Conservation (phyloP, 2,888 invertebrate genomes). For the Sceliomorpha sp. region DNA sequence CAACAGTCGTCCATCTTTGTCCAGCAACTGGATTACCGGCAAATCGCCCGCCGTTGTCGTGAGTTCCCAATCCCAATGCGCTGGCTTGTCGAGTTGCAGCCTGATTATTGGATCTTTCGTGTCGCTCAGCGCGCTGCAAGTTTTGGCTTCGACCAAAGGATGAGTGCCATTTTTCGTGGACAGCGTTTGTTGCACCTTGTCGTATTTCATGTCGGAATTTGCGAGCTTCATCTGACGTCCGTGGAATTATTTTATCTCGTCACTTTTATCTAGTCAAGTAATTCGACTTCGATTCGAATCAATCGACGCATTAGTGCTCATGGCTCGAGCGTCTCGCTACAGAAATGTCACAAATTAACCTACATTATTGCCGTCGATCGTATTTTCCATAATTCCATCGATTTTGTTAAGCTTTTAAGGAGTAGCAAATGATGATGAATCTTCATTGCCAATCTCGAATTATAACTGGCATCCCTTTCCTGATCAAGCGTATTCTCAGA, state of each 20-base stretch:
- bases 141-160: conserved; percentile 58
- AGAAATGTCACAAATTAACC: too few relatives aligned
- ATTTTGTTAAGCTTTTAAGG: too few relatives aligned
- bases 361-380: too few relatives aligned
- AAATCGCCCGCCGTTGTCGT: conserved; percentile 71
- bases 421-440: too few relatives aligned
- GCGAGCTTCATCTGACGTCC: conserved; percentile 18
- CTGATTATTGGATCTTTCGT: conserved; percentile 68
- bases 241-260: neutral
- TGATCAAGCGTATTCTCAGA: too few relatives aligned
- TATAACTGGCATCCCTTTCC: too few relatives aligned
- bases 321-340: too few relatives aligned
- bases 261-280: too few relatives aligned
- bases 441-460: too few relatives aligned
- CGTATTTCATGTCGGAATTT: conserved; percentile 28
- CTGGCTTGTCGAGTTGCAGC: conserved; percentile 70
- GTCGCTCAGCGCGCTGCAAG: conserved; percentile 46
- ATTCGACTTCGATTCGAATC: too few relatives aligned
- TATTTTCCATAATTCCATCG: too few relatives aligned
- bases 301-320: too few relatives aligned
- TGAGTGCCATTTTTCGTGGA: conserved; percentile 18
- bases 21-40: conserved; percentile 71
- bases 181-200: conserved; percentile 3
- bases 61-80: conserved; percentile 74
- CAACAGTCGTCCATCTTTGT: conserved; percentile 70